Conservation (phyloP, 2,113 vertebrate species). For the Rhynchomys soricoides region DNA sequence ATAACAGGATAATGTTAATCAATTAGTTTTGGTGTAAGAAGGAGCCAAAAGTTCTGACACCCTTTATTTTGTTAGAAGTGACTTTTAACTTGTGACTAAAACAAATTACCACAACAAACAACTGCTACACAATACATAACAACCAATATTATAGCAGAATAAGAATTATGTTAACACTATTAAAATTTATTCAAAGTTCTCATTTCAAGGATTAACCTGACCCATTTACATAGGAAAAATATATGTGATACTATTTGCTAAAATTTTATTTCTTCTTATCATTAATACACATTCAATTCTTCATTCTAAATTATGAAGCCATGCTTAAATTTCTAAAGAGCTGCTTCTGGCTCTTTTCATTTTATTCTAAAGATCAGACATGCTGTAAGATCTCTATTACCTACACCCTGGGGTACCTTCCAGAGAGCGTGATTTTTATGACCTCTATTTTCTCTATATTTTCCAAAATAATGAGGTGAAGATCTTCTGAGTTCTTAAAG, state of each 20-base stretch:
- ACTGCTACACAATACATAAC: background rate
- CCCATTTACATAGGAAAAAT: background rate
- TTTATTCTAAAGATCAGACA: conserved; percentile 42
- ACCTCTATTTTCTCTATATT: conserved; percentile 50
- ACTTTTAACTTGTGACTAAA: conserved; percentile 3
- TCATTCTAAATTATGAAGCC: conserved; percentile 12
- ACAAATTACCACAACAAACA: background rate
- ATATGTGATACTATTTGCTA: background rate
- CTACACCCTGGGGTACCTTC: background rate
- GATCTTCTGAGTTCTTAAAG: conserved; percentile 30
- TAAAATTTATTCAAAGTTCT: conserved; percentile 27
- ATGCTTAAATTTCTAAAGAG: conserved; percentile 34
- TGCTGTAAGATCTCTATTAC: conserved; percentile 19
- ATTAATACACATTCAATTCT: conserved; percentile 35
- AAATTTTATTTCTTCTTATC: background rate
- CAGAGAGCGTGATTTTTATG: background rate
- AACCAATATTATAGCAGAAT: background rate
- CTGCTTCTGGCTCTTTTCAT: conserved; percentile 29
- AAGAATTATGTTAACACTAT: conserved; percentile 18
- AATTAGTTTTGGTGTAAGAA: conserved; percentile 32
- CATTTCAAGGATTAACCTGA: background rate
- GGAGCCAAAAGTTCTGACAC: background rate
- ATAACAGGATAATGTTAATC: background rate
- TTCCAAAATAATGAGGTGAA: conserved; percentile 58
- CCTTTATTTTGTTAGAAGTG: background rate